Evolutionary conservation across 2,113 vertebrate genomes (phyloP).

Genomic region (Pseudorasbora parva): DNA sequence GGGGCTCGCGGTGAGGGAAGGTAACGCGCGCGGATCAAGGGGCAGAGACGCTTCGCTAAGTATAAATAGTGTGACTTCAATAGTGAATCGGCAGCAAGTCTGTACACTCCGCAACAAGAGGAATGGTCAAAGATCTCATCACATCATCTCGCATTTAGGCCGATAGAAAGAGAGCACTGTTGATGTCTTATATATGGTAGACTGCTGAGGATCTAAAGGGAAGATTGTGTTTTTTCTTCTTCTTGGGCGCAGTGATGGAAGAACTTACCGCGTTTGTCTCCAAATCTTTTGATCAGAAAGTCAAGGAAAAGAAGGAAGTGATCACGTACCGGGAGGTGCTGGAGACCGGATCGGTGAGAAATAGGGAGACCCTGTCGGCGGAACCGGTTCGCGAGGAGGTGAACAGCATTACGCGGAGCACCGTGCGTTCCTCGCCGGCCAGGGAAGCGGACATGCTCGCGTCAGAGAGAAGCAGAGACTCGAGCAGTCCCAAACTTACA

Average conservation of each 20-base stretch:
- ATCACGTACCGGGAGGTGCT: constrained; percentile 96
- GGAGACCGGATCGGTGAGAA: constrained; percentile 88
- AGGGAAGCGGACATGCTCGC: constrained; percentile 90
- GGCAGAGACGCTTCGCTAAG: constrained; percentile 90
- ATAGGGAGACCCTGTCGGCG: constrained; percentile 80
- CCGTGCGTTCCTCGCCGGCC: constrained; percentile 80
- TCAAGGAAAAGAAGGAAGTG: constrained; percentile 96
- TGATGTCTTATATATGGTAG: constrained; percentile 84
- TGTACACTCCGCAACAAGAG: constrained; percentile 84
- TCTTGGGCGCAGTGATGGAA: constrained; percentile 85
- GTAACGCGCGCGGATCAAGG: constrained; percentile 93
- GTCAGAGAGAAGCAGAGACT: constrained; percentile 85
- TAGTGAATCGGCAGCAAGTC: constrained; percentile 87
- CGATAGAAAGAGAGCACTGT: constrained; percentile 74
- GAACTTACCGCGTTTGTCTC: constrained; percentile 98
- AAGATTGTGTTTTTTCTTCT: constrained; percentile 54
- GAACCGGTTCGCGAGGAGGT: constrained; percentile 86
- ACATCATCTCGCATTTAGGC: constrained; percentile 73
- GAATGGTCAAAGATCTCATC: constrained; percentile 81
- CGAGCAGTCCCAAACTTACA: constrained; percentile 90
- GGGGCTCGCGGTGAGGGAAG: constrained; percentile 86
- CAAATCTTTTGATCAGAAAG: constrained; percentile 97
- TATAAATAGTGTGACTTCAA: constrained; percentile 98
- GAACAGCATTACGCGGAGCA: constrained; percentile 78
- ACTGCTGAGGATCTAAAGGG: constrained; percentile 69